Percentiles rank a stretch among this genome's conserved stretches.
These are phyloP conservation scores for Drosophila testacea DNA, from an alignment of 2,888 invertebrate genomes.

Conservation along the genomic window DNA sequence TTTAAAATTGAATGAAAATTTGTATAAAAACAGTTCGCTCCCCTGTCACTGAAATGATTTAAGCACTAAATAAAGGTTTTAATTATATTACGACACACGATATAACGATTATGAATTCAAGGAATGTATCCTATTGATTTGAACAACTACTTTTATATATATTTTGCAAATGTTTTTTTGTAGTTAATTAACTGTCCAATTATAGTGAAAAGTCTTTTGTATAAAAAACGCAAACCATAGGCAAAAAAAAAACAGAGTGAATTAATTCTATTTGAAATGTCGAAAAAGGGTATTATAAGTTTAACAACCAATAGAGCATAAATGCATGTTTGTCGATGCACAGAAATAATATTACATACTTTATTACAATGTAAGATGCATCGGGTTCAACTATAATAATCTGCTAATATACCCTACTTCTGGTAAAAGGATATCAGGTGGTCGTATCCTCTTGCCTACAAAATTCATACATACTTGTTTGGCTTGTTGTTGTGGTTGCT, in stretches of 20 bases:
- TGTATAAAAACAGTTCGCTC: too few species aligned
- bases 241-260: not conserved
- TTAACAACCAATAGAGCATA: not conserved
- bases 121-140: not conserved
- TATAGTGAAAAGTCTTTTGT: slow-evolving; percentile 9
- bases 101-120: slow-evolving; percentile 1
- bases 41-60: too few species aligned
- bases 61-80: not conserved
- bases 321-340: not conserved
- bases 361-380: not conserved
- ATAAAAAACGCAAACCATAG: not conserved
- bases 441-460: slow-evolving; percentile 5
- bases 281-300: not conserved
- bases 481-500: slow-evolving; percentile 37
- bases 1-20: too few species aligned
- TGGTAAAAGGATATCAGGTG: slow-evolving; percentile 7
- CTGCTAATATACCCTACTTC: not conserved
- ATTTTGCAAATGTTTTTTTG: slow-evolving; percentile 7
- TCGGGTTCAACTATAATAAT: not conserved
- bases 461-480: slow-evolving; percentile 17
- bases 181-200: slow-evolving; percentile 21
- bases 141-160: not conserved
- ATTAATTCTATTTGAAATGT: not conserved
- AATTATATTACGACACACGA: not conserved
- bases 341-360: not conserved